Evolutionary conservation across 1,140 invertebrate species (phyloP).

Genomic region (Armadillidium nasatum): DNA sequence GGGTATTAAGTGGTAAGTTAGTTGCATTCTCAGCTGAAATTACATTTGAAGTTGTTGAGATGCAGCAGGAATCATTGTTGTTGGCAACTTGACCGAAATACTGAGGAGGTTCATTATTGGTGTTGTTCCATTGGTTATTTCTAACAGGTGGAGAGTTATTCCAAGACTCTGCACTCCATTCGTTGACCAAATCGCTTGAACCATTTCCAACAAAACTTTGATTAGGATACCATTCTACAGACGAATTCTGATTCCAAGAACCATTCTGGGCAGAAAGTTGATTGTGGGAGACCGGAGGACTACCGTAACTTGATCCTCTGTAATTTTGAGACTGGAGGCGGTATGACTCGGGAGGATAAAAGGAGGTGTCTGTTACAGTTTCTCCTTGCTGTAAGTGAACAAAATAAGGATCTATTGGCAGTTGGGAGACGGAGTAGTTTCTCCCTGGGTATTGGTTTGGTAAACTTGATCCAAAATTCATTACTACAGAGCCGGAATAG

Average conservation of each 20-base stretch:
- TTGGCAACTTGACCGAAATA: background rate
- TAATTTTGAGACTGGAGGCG: background rate
- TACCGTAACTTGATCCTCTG: background rate
- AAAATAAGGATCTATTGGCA: background rate
- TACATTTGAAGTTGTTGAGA: background rate
- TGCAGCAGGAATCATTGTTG: background rate
- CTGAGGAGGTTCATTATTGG: background rate
- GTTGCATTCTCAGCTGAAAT: background rate
- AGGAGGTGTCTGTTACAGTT: background rate
- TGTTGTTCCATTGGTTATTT: background rate
- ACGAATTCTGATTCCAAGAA: background rate
- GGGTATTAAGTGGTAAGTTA: background rate
- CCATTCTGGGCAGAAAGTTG: background rate
- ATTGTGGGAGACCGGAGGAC: background rate
- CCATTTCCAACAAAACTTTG: background rate
- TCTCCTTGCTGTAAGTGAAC: background rate
- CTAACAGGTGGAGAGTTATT: background rate
- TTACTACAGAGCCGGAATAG: background rate
- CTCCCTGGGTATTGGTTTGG: background rate
- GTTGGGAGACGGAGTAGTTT: background rate
- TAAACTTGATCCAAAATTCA: background rate
- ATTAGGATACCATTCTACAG: background rate
- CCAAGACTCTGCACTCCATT: background rate
- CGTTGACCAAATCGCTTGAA: background rate
- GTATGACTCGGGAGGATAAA: background rate